These are phyloP conservation scores for Rhinella marina DNA, from an alignment of 2,797 vertebrate species.

Conservation along the genomic window DNA sequence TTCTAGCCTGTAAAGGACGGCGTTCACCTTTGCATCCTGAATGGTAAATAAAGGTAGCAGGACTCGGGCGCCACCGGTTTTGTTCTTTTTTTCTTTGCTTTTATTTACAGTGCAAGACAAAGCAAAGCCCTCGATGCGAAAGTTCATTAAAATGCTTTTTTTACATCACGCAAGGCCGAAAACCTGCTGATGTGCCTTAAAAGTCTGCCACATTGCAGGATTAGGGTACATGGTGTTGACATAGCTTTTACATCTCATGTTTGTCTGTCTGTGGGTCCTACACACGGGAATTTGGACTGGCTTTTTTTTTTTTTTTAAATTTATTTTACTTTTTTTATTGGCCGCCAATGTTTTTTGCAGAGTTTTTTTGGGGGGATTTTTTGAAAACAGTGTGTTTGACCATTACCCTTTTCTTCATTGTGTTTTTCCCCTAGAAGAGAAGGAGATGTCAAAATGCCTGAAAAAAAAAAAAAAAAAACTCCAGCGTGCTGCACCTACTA, in stretches of 20 bases:
- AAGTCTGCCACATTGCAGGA: background rate
- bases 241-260: background rate
- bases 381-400: no score
- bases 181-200: background rate
- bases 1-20: background rate
- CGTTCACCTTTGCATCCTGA: background rate
- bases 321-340: no score
- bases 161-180: background rate
- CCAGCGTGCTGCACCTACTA: no score
- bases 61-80: background rate
- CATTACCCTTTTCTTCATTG: no score
- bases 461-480: no score
- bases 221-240: background rate
- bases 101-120: slow-evolving; percentile 11
- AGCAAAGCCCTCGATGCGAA: background rate
- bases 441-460: no score
- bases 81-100: slow-evolving; percentile 18
- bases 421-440: no score
- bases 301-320: no score
- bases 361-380: no score
- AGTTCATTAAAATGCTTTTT: background rate
- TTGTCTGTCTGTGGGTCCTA: background rate
- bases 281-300: no score
- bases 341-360: no score
- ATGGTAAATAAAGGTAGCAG: background rate